Base-by-base conservation (phyloP, 64 coral and sea anemone genomes). In the Catalaphyllia jardinei region DNA sequence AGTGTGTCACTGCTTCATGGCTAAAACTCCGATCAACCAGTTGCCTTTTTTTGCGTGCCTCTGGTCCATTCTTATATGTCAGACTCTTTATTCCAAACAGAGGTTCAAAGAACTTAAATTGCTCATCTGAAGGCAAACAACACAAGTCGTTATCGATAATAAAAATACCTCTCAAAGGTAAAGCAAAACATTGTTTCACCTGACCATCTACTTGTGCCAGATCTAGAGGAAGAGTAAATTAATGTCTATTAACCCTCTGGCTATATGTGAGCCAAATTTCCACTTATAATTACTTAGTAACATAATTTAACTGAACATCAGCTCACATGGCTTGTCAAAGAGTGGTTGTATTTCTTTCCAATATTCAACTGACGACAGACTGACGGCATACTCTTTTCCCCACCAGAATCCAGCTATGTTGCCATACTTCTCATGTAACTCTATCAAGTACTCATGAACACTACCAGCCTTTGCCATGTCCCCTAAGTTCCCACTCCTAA, bases 291-390 rank as follows among this genome's bases (percentile, higher is more conserved):
- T 6, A 46, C 7, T 46, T 46, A 46, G 5, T 8, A 46, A 46
- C 3, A 46, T 46, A 46, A 46, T 46, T 46, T 46, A 46, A 46
- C 42, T 46, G 42, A 46, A 46, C 42, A 46, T 46, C 13, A 52
- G 73, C 92, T 89, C 87, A 96, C 94, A 79, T 88, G 94, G 94
- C 63, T 88, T 86, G 87, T 96, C 94, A 96, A 96, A 96, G 17
- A 93, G 30, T 38, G 51, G 76, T 29, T 93, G 79, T 30, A 96
- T 78, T 54, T 96, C 94, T 67, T 96, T 92, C 87, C 91, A 96
- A n/a, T 93, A 42, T 29, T 80, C 73, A 52, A 87, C 87, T 72
- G 86, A 92, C 29, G 94, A 87, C 30, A 96, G 42, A 62, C 90
- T 93, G 73, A 96, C 94, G 59, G 67, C 73, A 24, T 89, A 72